phyloP scores from a whole-genome alignment of 2,888 invertebrate genomes.

The Limnephilus lunatus region DNA sequence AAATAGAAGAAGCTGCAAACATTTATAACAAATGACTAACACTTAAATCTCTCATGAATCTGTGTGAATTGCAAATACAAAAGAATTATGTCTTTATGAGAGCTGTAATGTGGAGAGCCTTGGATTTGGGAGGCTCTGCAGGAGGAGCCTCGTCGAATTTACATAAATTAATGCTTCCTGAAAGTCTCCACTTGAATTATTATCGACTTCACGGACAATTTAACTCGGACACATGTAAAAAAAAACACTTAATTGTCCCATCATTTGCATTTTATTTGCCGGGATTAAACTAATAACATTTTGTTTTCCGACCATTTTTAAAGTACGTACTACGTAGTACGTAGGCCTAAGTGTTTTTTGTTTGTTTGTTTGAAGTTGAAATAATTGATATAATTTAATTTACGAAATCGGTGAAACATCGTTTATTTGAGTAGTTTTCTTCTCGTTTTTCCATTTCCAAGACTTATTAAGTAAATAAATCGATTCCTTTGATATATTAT shows the following conservation, averaged over 20 bases:
- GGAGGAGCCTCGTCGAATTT: background rate
- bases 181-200: background rate
- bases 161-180: conserved; percentile 31
- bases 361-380: background rate
- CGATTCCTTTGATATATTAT: no score
- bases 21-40: background rate
- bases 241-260: background rate
- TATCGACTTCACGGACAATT: conserved; percentile 26
- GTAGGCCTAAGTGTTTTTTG: background rate
- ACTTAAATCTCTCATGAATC: background rate
- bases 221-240: background rate
- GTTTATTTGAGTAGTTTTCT: background rate
- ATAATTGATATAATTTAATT: background rate
- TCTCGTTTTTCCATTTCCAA: background rate
- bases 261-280: conserved; percentile 11
- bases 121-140: conserved; percentile 8
- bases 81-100: background rate
- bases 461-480: no score
- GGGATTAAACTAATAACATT: background rate
- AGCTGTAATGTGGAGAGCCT: background rate
- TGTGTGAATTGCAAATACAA: background rate
- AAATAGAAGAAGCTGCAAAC: background rate
- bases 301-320: background rate
- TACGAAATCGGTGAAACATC: background rate
- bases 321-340: background rate